Percentiles rank a stretch among this genome's conserved stretches.
Conservation (phyloP, 2,888 invertebrate genomes). For the Dorcus parallelipipedus region DNA sequence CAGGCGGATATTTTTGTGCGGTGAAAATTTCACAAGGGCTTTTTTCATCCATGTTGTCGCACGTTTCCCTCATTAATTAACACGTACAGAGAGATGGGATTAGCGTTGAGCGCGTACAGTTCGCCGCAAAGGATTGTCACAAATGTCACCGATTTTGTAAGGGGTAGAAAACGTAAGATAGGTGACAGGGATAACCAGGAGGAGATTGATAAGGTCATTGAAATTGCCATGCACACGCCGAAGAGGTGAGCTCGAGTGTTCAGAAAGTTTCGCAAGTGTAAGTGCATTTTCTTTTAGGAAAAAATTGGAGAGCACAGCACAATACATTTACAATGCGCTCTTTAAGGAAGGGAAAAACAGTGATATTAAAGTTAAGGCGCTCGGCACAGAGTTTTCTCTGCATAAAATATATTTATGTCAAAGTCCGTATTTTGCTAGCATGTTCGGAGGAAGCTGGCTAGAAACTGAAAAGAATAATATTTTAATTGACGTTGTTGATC, state of each 20-base stretch:
- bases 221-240: constrained; percentile 58
- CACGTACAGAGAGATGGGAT: constrained; percentile 46
- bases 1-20: background rate
- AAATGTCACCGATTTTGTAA: constrained; percentile 49
- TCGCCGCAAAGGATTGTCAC: constrained; percentile 45
- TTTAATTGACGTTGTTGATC: constrained; percentile 67
- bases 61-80: background rate
- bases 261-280: background rate
- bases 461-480: constrained; percentile 66
- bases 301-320: constrained; percentile 67
- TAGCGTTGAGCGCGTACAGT: constrained; percentile 41
- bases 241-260: constrained; percentile 53
- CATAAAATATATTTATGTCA: constrained; percentile 78
- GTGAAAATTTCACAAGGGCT: background rate
- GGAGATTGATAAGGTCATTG: constrained; percentile 53
- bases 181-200: constrained; percentile 52
- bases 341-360: constrained; percentile 73
- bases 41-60: background rate
- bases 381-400: constrained; percentile 69
- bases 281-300: constrained; percentile 48
- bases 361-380: constrained; percentile 68
- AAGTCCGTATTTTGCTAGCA: constrained; percentile 75
- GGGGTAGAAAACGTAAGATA: constrained; percentile 55
- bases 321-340: constrained; percentile 74
- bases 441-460: constrained; percentile 78